Conservation (phyloP, 2,797 vertebrate genomes). For the Holocentrus rufus region DNA sequence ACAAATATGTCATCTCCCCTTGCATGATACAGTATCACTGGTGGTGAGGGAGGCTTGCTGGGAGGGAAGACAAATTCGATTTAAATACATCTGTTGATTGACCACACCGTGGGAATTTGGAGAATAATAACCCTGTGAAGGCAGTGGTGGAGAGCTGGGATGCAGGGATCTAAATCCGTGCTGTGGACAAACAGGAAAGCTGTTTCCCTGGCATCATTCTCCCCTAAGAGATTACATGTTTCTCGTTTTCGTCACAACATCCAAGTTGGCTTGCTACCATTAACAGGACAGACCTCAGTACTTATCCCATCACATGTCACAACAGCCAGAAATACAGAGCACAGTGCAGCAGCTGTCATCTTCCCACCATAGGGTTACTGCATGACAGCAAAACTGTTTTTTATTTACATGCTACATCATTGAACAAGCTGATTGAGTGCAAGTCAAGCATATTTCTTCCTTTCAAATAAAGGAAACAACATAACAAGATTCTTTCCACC, state of each 20-base stretch:
- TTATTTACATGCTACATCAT: neutral
- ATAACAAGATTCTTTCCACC: neutral
- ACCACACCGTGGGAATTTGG: slow-evolving; percentile 69
- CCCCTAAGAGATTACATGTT: slow-evolving; percentile 72
- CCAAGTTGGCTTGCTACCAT: slow-evolving; percentile 70
- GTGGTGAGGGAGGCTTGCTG: slow-evolving; percentile 16
- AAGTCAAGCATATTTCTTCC: neutral
- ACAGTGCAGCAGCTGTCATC: slow-evolving; percentile 39
- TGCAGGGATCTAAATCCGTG: slow-evolving; percentile 67
- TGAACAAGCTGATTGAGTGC: neutral
- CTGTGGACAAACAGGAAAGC: slow-evolving; percentile 71
- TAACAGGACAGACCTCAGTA: slow-evolving; percentile 66
- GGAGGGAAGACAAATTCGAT: slow-evolving; percentile 43
- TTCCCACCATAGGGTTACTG: neutral
- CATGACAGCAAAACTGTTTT: neutral
- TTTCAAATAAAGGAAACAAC: slow-evolving; percentile 8
- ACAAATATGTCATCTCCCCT: slow-evolving; percentile 45
- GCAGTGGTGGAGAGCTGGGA: slow-evolving; percentile 58
- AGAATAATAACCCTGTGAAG: slow-evolving; percentile 63
- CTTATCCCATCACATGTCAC: slow-evolving; percentile 47
- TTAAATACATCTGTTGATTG: slow-evolving; percentile 76
- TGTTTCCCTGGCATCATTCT: slow-evolving; percentile 64
- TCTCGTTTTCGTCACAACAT: slow-evolving; percentile 71
- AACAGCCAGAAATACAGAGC: slow-evolving; percentile 36
- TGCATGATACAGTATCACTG: slow-evolving; percentile 45